These are phyloP conservation scores for Cheilosia soror DNA, from an alignment of 2,888 invertebrate genomes.

Conservation along the genomic window DNA sequence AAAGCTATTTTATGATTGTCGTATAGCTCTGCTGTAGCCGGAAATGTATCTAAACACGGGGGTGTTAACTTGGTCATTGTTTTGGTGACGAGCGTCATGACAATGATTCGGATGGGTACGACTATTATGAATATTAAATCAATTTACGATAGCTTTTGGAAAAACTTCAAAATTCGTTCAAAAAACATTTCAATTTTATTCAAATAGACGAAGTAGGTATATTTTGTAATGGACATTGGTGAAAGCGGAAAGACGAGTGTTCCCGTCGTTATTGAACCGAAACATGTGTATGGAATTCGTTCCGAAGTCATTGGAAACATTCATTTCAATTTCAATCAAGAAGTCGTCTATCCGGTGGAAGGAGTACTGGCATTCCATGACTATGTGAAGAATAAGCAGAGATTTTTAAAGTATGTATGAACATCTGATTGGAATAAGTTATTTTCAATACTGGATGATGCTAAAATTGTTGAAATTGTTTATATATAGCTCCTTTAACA, in stretches of 20 bases:
- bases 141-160: constrained; percentile 26
- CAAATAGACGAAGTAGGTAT: background rate
- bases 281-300: constrained; percentile 82
- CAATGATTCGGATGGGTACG: constrained; percentile 1
- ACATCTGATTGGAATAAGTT: too few species aligned
- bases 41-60: constrained; percentile 18
- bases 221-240: background rate
- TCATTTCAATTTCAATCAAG: constrained; percentile 89
- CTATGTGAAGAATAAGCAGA: constrained; percentile 89
- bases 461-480: too few species aligned
- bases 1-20: background rate
- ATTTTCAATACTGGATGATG: too few species aligned
- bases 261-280: constrained; percentile 81
- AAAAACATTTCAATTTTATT: background rate
- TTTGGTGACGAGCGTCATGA: constrained; percentile 28
- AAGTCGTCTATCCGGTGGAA: constrained; percentile 92
- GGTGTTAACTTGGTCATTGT: background rate
- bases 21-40: background rate
- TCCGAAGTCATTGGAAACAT: constrained; percentile 87
- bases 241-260: constrained; percentile 23
- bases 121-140: constrained; percentile 25
- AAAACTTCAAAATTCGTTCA: constrained; percentile 12
- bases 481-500: too few species aligned
- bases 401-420: constrained; percentile 86
- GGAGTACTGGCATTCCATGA: constrained; percentile 91